phyloP scores from a whole-genome alignment of 2,797 vertebrate genomes.

The Aratinga solstitialis region DNA sequence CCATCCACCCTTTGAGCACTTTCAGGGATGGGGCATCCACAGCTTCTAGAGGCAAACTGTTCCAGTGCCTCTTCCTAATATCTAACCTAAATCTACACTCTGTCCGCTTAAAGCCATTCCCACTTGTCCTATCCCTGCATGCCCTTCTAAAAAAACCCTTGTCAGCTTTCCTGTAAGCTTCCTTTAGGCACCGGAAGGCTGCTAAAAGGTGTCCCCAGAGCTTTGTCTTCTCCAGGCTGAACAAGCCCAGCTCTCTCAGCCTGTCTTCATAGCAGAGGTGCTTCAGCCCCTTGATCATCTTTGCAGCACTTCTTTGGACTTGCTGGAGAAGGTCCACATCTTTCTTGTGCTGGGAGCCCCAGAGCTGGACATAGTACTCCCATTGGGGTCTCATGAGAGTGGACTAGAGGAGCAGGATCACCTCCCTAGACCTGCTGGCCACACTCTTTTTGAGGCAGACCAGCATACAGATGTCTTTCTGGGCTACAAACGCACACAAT shows the following conservation, averaged over 20 bases:
- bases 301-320: not conserved
- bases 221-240: not conserved
- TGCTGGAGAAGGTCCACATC: not conserved
- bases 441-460: not conserved
- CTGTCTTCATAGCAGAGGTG: not conserved
- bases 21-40: not conserved
- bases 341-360: not conserved
- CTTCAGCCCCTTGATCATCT: not conserved
- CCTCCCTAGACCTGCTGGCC: not conserved
- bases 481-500: not conserved
- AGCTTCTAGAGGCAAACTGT: not conserved
- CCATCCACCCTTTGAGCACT: not conserved
- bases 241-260: not conserved
- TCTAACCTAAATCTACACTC: not conserved
- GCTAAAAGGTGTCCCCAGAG: not conserved
- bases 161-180: not conserved
- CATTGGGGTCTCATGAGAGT: not conserved
- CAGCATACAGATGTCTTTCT: not conserved
- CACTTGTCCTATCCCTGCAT: not conserved
- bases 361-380: not conserved
- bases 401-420: not conserved
- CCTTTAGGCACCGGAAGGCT: not conserved
- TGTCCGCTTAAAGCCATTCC: not conserved
- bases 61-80: not conserved
- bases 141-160: not conserved